phyloP scores from a whole-genome alignment of 92 coral and sea anemone genomes.

The Epizoanthus rinbou region DNA sequence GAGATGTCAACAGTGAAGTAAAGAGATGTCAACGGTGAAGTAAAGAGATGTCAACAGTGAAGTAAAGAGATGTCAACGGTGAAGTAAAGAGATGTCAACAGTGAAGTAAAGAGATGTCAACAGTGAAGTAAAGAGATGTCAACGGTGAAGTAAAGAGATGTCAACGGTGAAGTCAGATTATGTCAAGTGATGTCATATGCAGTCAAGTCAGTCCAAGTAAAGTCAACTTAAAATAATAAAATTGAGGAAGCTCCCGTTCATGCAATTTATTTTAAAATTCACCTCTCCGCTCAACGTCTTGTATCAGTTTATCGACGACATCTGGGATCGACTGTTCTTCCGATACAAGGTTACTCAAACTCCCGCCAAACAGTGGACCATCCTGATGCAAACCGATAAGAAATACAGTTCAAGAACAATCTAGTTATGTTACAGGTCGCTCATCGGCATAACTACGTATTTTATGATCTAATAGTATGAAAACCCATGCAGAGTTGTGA shows the following conservation, averaged over 20 bases:
- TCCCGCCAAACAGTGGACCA: slow-evolving; percentile 80
- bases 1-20: too few relatives aligned
- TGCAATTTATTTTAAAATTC: not conserved
- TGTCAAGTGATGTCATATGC: too few relatives aligned
- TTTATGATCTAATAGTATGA: not conserved
- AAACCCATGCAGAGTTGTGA: not conserved
- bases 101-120: too few relatives aligned
- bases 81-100: not conserved
- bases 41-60: too few relatives aligned
- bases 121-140: not conserved
- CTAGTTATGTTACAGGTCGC: not conserved
- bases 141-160: too few relatives aligned
- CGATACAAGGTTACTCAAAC: slow-evolving; percentile 74
- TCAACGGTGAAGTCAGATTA: too few relatives aligned
- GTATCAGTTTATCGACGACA: slow-evolving; percentile 81
- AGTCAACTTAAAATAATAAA: too few relatives aligned
- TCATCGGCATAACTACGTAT: too few relatives aligned
- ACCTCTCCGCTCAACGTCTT: slow-evolving; percentile 95
- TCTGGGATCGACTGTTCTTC: slow-evolving; percentile 78
- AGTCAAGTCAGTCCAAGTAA: too few relatives aligned
- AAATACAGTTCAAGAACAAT: slow-evolving; percentile 23
- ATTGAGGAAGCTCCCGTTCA: too few relatives aligned
- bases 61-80: too few relatives aligned
- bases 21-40: too few relatives aligned
- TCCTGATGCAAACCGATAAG: slow-evolving; percentile 34